Evolutionary conservation across 2,888 invertebrate genomes (phyloP).

Genomic region (Cecidostiba fungosa): DNA sequence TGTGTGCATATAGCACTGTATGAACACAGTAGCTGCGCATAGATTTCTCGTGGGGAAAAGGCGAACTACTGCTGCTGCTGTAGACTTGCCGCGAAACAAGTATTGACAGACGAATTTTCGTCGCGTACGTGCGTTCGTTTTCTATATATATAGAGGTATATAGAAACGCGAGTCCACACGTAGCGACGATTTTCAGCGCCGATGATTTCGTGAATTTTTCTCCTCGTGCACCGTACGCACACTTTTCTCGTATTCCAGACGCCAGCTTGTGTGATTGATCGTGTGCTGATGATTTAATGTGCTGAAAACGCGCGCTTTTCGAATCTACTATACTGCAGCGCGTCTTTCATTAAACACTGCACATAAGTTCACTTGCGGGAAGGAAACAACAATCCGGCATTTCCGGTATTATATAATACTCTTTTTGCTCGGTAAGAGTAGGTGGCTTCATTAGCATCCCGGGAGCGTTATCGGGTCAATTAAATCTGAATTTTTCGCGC

Average conservation of each 20-base stretch:
- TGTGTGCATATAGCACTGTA: too few relatives aligned
- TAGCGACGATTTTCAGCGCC: conserved; percentile 40
- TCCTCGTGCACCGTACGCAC: background rate
- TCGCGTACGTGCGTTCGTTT: background rate
- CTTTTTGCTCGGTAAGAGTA: background rate
- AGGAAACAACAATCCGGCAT: too few relatives aligned
- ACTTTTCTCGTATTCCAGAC: background rate
- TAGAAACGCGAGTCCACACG: conserved; percentile 24
- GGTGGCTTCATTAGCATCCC: conserved; percentile 58
- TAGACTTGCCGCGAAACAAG: conserved; percentile 9
- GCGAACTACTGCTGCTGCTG: background rate
- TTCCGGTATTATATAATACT: too few relatives aligned
- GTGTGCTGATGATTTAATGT: too few relatives aligned
- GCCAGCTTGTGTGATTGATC: too few relatives aligned
- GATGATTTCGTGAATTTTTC: conserved; percentile 8
- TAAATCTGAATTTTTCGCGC: conserved; percentile 62
- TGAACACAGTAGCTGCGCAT: background rate
- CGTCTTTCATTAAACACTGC: too few relatives aligned
- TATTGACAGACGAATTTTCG: conserved; percentile 48
- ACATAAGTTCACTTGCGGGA: too few relatives aligned
- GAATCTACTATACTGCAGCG: too few relatives aligned
- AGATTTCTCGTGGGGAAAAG: background rate
- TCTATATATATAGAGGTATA: background rate
- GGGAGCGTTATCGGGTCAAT: conserved; percentile 56
- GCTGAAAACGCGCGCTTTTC: too few relatives aligned